Conservation (phyloP, 1,140 invertebrate species). For the Megalonaias nervosa region DNA sequence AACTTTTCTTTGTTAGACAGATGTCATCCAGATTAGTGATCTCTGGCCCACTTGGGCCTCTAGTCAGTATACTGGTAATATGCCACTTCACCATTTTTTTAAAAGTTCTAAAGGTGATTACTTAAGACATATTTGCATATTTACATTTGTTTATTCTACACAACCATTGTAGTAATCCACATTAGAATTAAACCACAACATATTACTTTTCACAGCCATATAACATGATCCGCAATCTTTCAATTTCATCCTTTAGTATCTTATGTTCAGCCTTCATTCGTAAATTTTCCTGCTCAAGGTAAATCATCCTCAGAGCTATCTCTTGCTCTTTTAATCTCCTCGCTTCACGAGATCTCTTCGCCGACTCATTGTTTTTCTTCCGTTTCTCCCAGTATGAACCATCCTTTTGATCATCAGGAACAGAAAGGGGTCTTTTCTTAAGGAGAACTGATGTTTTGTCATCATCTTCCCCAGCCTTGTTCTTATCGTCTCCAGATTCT, state of each 20-base stretch:
- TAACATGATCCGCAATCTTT: slow-evolving; percentile 62
- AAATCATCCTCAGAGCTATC: slow-evolving; percentile 79
- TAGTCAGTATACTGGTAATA: too few species aligned
- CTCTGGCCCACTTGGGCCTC: too few species aligned
- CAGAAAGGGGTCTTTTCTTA: slow-evolving; percentile 69
- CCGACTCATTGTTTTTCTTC: slow-evolving; percentile 72
- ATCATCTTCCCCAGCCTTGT: slow-evolving; percentile 1
- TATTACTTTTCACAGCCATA: slow-evolving; percentile 46
- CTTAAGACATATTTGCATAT: too few species aligned
- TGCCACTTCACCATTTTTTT: too few species aligned
- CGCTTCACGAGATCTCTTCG: slow-evolving; percentile 70
- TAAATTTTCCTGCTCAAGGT: slow-evolving; percentile 70
- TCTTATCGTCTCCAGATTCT: too few species aligned
- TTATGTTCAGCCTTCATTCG: slow-evolving; percentile 66
- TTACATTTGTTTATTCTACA: neutral
- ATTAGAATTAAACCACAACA: neutral
- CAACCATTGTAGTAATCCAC: too few species aligned
- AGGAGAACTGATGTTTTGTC: slow-evolving; percentile 40
- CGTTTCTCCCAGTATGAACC: slow-evolving; percentile 70
- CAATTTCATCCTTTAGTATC: slow-evolving; percentile 62
- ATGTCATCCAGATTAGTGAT: too few species aligned
- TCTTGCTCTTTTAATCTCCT: slow-evolving; percentile 75
- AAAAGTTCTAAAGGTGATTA: too few species aligned
- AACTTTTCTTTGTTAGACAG: too few species aligned
- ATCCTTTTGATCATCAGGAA: slow-evolving; percentile 73